These are phyloP conservation scores for Drosophila takahashii DNA, from an alignment of 1,140 invertebrate species.

Conservation along the genomic window DNA sequence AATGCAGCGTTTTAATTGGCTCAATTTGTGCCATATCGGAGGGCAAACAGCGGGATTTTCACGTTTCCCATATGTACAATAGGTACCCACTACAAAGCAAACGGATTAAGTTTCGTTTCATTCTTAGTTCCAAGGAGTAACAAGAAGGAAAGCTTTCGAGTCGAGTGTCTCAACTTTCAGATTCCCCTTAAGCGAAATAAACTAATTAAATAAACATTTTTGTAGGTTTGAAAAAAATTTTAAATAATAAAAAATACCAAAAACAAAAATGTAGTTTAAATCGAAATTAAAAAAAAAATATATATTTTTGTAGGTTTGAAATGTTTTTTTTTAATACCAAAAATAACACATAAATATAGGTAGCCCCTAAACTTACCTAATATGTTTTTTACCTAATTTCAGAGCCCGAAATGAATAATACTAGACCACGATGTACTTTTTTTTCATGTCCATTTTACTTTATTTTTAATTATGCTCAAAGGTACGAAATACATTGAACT, in stretches of 20 bases:
- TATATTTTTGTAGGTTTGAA: too few species aligned
- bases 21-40: background rate
- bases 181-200: background rate
- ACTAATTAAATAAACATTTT: too few species aligned
- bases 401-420: too few species aligned
- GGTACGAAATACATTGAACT: slow-evolving; percentile 67
- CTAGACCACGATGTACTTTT: slow-evolving; percentile 5
- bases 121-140: too few species aligned
- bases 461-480: slow-evolving; percentile 56
- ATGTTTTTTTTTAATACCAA: too few species aligned
- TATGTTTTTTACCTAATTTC: too few species aligned
- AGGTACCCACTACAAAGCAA: background rate
- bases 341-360: too few species aligned
- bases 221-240: too few species aligned
- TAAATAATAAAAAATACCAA: too few species aligned
- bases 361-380: too few species aligned
- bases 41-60: background rate
- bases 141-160: background rate
- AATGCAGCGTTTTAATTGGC: background rate
- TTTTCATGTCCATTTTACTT: slow-evolving; percentile 40
- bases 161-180: background rate
- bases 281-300: too few species aligned
- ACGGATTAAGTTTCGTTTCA: background rate
- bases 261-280: too few species aligned
- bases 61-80: background rate